phyloP scores from a whole-genome alignment of 2,113 vertebrate genomes.

The Nycticebus coucang region DNA sequence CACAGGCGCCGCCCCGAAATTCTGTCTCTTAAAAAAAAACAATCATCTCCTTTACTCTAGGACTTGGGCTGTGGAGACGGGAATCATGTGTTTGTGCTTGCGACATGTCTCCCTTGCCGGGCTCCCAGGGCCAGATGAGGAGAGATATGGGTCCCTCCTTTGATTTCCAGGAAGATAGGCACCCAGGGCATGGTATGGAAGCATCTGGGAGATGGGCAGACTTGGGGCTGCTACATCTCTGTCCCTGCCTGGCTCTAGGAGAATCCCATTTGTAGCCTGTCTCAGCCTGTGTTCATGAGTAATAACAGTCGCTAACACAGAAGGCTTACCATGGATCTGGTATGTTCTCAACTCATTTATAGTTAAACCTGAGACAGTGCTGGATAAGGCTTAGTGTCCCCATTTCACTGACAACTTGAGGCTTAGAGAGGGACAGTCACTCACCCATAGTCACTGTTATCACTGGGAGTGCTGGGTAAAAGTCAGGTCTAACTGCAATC shows the following conservation, averaged over 20 bases:
- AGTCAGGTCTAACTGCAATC: background rate
- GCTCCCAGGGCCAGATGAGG: background rate
- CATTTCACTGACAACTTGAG: conserved; percentile 5
- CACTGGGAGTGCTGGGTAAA: background rate
- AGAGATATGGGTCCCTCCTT: background rate
- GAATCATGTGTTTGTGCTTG: background rate
- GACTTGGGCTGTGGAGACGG: background rate
- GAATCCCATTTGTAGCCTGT: background rate
- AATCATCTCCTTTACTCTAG: background rate
- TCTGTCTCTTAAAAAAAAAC: too few species aligned
- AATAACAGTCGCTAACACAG: background rate
- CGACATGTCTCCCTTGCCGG: background rate
- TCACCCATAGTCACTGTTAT: background rate
- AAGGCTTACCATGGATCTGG: background rate
- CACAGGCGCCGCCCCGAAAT: too few species aligned
- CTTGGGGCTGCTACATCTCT: background rate
- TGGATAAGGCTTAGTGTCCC: background rate
- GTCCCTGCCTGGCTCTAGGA: background rate
- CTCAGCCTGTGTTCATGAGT: background rate
- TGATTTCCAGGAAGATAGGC: background rate
- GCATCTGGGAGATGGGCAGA: background rate
- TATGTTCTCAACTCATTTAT: conserved; percentile 9
- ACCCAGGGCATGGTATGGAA: background rate
- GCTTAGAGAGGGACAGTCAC: background rate
- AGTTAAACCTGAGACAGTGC: conserved; percentile 14